Conservation (phyloP, 1,140 invertebrate species). For the Macrosteles quadrilineatus region DNA sequence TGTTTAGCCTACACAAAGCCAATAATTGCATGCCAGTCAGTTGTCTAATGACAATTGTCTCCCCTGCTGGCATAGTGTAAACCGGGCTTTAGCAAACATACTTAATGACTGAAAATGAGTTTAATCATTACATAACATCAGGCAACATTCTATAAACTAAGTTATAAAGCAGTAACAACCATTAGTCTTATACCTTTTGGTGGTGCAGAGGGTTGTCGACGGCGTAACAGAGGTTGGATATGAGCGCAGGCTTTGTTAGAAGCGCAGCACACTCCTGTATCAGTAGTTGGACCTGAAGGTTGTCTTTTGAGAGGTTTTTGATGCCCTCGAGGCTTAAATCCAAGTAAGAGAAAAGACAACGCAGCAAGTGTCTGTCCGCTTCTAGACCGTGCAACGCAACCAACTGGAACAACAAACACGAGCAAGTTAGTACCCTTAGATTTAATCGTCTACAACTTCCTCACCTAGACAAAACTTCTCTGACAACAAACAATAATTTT, state of each 20-base stretch:
- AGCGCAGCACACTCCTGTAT: constrained; percentile 70
- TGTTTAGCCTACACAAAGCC: no score
- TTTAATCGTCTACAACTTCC: background rate
- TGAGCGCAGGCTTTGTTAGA: constrained; percentile 70
- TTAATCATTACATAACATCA: no score
- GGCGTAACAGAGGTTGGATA: constrained; percentile 77
- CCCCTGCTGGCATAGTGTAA: no score
- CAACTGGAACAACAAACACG: constrained; percentile 62
- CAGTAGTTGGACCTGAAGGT: constrained; percentile 70
- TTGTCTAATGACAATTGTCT: no score
- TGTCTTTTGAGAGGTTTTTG: constrained; percentile 51
- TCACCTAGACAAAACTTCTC: constrained; percentile 20
- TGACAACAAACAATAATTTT: background rate
- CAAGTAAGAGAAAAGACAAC: constrained; percentile 77
- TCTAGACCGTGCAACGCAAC: constrained; percentile 79
- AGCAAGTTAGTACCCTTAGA: no score
- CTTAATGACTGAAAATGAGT: no score
- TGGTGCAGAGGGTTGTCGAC: constrained; percentile 67
- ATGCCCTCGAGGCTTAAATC: constrained; percentile 59
- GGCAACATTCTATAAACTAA: no score
- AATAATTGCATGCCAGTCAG: no score
- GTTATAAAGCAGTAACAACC: no score
- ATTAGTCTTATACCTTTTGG: constrained; percentile 66
- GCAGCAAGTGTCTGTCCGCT: constrained; percentile 84
- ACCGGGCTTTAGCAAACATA: no score